These are phyloP conservation scores for Odontesthes bonariensis DNA, from an alignment of 2,113 vertebrate species.

Conservation along the genomic window DNA sequence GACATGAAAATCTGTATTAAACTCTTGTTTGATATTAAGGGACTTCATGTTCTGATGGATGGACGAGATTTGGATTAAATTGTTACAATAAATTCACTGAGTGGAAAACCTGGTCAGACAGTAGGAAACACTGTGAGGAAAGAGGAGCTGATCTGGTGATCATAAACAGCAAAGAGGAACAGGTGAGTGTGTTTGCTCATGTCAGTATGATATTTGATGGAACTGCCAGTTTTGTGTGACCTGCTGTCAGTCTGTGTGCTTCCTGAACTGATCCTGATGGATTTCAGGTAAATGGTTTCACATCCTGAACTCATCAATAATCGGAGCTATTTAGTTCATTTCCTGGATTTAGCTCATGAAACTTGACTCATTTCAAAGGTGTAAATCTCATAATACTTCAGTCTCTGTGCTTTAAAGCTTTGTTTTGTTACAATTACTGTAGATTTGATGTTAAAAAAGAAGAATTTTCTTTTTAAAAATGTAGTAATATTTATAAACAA, in stretches of 20 bases:
- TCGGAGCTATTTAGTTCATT: too few species aligned
- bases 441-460: too few species aligned
- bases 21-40: neutral
- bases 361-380: too few species aligned
- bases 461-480: too few species aligned
- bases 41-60: slow-evolving; percentile 13
- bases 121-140: neutral
- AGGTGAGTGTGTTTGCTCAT: slow-evolving; percentile 10
- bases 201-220: neutral
- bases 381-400: too few species aligned
- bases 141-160: slow-evolving; percentile 24
- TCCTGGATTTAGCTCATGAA: neutral
- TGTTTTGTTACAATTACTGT: too few species aligned
- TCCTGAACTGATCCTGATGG: neutral
- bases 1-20: neutral
- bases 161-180: slow-evolving; percentile 3
- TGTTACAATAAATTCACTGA: slow-evolving; percentile 14
- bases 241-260: neutral
- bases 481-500: too few species aligned
- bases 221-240: neutral
- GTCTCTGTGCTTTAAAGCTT: too few species aligned
- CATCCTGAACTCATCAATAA: too few species aligned
- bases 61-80: neutral
- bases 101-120: fast-evolving
- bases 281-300: too few species aligned